Evolutionary conservation across 2,797 vertebrate species (phyloP).

Genomic region (Chrosomus eos): DNA sequence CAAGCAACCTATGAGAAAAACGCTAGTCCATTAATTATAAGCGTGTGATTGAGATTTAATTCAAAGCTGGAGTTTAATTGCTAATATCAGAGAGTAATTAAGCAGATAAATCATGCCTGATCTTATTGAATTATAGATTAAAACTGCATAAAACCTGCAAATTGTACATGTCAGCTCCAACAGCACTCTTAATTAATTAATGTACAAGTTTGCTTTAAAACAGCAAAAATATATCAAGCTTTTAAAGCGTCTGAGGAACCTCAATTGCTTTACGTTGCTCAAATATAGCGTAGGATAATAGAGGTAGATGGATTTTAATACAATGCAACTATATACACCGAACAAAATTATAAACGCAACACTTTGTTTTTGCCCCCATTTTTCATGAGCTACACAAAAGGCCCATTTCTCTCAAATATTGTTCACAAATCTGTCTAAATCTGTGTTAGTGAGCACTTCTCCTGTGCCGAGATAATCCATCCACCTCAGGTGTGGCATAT

Average conservation of each 20-base stretch:
- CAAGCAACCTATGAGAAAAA: constrained; percentile 71
- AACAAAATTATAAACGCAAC: too few species aligned
- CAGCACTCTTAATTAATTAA: constrained; percentile 74
- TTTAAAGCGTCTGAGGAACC: constrained; percentile 38
- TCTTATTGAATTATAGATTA: constrained; percentile 84
- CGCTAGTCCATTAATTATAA: constrained; percentile 82
- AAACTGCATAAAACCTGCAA: constrained; percentile 79
- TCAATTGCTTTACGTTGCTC: background rate
- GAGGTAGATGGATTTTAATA: background rate
- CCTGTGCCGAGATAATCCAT: too few species aligned
- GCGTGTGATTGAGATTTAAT: constrained; percentile 83
- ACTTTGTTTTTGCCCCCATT: too few species aligned
- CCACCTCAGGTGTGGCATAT: too few species aligned
- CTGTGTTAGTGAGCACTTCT: too few species aligned
- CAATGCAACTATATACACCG: background rate
- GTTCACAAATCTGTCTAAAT: too few species aligned
- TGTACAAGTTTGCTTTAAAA: constrained; percentile 71
- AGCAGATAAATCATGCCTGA: constrained; percentile 83
- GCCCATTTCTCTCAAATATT: too few species aligned
- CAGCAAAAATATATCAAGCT: constrained; percentile 61
- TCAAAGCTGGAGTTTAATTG: constrained; percentile 84
- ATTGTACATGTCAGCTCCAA: constrained; percentile 89
- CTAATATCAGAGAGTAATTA: constrained; percentile 86
- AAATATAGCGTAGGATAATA: background rate
- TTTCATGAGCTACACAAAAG: too few species aligned